phyloP scores from a whole-genome alignment of 2,888 invertebrate species.

The Hirtodrosophila confusa region DNA sequence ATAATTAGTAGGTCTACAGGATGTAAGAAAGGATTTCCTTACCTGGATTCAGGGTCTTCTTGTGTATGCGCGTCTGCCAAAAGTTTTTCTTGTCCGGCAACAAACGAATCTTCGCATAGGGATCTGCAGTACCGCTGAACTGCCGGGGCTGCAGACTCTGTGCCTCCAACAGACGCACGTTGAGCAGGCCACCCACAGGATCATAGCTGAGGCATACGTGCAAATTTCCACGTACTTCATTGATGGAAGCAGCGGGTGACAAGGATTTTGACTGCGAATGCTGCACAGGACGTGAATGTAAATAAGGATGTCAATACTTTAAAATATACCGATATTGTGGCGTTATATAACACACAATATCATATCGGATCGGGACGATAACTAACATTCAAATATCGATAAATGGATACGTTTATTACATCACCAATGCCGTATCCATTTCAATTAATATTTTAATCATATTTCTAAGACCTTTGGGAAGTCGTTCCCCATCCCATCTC shows the following conservation, averaged over 20 bases:
- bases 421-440: too few species aligned
- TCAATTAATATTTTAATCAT: too few species aligned
- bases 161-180: constrained; percentile 87
- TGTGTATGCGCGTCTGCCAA: constrained; percentile 87
- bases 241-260: constrained; percentile 70
- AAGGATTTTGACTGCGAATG: constrained; percentile 82
- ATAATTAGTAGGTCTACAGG: not conserved
- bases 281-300: constrained; percentile 34
- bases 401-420: too few species aligned
- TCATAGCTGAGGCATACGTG: constrained; percentile 87
- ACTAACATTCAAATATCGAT: too few species aligned
- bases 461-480: too few species aligned
- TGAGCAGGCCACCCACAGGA: constrained; percentile 87
- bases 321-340: too few species aligned
- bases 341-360: too few species aligned
- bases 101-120: constrained; percentile 88
- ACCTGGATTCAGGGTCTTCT: constrained; percentile 88
- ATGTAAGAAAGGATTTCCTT: constrained; percentile 30
- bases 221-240: constrained; percentile 87
- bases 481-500: too few species aligned
- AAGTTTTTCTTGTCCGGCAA: constrained; percentile 87
- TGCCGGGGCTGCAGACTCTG: constrained; percentile 86
- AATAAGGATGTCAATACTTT: not conserved
- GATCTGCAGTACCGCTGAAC: constrained; percentile 87
- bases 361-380: too few species aligned